Evolutionary conservation across 2,888 invertebrate genomes (phyloP), one percentile per base, ranked within the genome.

Genomic region (Drosophila incognita): DNA sequence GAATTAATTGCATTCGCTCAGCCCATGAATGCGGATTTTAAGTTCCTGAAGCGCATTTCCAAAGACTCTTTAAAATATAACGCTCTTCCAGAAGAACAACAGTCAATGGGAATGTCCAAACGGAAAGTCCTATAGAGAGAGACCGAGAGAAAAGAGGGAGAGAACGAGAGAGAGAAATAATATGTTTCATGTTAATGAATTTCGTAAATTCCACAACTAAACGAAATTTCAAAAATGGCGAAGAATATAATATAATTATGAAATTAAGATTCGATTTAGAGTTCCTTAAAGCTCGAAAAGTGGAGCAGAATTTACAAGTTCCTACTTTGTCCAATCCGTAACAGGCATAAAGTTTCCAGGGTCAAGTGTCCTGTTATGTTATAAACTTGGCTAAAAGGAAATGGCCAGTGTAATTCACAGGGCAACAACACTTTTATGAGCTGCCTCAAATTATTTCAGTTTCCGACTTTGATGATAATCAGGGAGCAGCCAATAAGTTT

Each of bases 1-100:
- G n/a, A 10, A 24, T 24, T 27, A 7, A 31, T 11, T 5, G 1
- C 2, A 4, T 53, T 4, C 5, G 1, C 24, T 1, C 27, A 75
- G 27, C 95, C 96, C 48, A 94, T 94, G 40, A 93, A 94, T 18
- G 94, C 95, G 0, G 97, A 97, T 79, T 91, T 97, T 42, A 94
- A 95, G 76, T 93, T 96, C 58, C 93, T 97, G 33, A 97, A 97
- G 87, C 94, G 95, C 70, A 93, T 97, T 38, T 96, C 96, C 0
- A 86, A 95, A 4, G 97, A 97, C 89, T 97, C 97, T 0, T 93
- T 97, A n/a, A 92, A 93, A 27, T 96, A 95, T 87, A 96, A 96
- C 86, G 94, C 95, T 1, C 91, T 97, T 83, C 92, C 91, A 13
- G 79, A 87, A 0, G 74, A 69, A 0, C 93, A 94, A 31, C 95